Conservation (phyloP, 2,888 invertebrate genomes). For the Himalopsyche kuldschensis region DNA sequence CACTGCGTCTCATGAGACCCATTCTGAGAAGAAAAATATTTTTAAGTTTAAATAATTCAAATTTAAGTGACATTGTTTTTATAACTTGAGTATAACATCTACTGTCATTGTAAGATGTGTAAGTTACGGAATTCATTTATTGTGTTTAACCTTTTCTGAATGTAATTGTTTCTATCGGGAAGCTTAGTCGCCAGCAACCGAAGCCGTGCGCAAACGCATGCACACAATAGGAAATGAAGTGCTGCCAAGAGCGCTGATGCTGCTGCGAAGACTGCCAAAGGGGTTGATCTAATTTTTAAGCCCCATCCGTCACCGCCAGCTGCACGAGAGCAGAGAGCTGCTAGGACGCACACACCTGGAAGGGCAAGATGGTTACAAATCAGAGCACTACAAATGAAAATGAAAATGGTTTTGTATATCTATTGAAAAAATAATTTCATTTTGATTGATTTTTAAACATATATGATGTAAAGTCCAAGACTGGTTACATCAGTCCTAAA, state of each 20-base stretch:
- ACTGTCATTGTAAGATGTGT: too few species aligned
- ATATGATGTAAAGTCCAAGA: too few species aligned
- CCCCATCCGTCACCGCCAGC: constrained; percentile 71
- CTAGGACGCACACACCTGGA: constrained; percentile 67
- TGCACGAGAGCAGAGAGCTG: constrained; percentile 67
- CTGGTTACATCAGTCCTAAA: too few species aligned
- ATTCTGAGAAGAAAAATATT: constrained; percentile 52
- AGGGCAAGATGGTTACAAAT: background rate
- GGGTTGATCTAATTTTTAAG: constrained; percentile 60
- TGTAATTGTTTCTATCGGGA: constrained; percentile 61
- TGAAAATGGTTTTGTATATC: too few species aligned
- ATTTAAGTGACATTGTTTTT: background rate
- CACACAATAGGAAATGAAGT: constrained; percentile 69
- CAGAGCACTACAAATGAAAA: too few species aligned
- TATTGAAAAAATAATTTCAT: too few species aligned
- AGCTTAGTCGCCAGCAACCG: constrained; percentile 62
- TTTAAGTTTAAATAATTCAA: too few species aligned
- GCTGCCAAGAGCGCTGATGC: constrained; percentile 69
- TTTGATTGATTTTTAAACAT: too few species aligned
- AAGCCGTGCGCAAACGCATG: constrained; percentile 66
- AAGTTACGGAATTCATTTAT: background rate
- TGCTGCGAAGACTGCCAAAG: constrained; percentile 68
- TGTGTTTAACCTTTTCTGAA: constrained; percentile 56
- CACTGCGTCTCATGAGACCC: constrained; percentile 63
- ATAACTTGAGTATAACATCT: background rate